Percentiles rank a stretch among this genome's conserved stretches.
Evolutionary conservation across 2,797 vertebrate genomes (phyloP).

Genomic region (Catharus ustulatus): DNA sequence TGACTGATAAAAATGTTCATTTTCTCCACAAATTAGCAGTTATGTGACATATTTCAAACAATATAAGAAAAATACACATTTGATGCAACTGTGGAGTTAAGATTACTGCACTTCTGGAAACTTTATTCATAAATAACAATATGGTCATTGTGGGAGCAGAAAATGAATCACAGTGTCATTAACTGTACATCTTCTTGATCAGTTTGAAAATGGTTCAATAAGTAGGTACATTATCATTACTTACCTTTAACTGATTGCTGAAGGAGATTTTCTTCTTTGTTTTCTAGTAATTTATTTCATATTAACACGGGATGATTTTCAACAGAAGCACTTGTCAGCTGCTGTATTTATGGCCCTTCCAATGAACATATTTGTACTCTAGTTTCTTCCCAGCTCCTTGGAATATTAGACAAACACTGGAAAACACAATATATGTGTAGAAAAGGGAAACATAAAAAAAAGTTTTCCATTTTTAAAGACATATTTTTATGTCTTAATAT

Average conservation of each 20-base stretch:
- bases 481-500: not conserved
- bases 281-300: not conserved
- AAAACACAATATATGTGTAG: not conserved
- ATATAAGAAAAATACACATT: not conserved
- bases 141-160: not conserved
- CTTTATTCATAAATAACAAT: not conserved
- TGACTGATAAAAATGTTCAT: not conserved
- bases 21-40: not conserved
- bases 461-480: not conserved
- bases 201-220: not conserved
- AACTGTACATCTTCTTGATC: not conserved
- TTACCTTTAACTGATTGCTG: not conserved
- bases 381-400: not conserved
- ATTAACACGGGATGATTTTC: not conserved
- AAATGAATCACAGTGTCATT: accelerated
- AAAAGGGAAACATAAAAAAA: not conserved
- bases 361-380: not conserved
- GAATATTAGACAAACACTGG: not conserved
- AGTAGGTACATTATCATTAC: not conserved
- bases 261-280: not conserved
- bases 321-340: not conserved
- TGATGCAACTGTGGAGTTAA: not conserved
- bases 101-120: accelerated
- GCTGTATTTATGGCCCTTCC: not conserved
- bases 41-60: not conserved